phyloP scores from a whole-genome alignment of 1,140 invertebrate genomes.

The Orussus abietinus region DNA sequence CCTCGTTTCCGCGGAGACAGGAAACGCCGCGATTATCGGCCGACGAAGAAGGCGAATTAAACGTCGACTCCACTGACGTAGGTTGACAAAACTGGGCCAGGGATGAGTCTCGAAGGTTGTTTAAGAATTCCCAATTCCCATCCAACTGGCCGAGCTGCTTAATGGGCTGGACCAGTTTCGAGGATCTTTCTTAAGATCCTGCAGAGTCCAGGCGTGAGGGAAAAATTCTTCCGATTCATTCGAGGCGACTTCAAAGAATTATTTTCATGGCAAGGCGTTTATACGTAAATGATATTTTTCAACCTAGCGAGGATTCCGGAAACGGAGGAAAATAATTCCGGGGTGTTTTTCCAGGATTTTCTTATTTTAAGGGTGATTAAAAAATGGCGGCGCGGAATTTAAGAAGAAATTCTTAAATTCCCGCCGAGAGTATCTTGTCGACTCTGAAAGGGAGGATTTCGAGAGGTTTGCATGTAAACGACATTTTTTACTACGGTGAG shows the following conservation, averaged over 20 bases:
- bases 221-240: conserved; percentile 3
- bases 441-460: too few relatives aligned
- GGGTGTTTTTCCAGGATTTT: neutral
- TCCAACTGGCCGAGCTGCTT: conserved; percentile 16
- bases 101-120: neutral
- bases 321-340: neutral
- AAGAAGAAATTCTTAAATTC: too few relatives aligned
- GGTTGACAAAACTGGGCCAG: neutral
- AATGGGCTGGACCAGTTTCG: conserved; percentile 11
- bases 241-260: conserved; percentile 9
- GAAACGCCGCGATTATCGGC: too few relatives aligned
- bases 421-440: too few relatives aligned
- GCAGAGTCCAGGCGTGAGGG: conserved; percentile 3
- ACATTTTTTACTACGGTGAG: too few relatives aligned
- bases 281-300: conserved; percentile 3
- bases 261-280: conserved; percentile 7
- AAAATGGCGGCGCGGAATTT: too few relatives aligned
- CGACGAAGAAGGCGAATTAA: too few relatives aligned
- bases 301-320: neutral
- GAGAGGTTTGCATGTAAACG: too few relatives aligned
- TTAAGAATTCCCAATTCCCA: conserved; percentile 12
- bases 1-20: too few relatives aligned
- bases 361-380: neutral
- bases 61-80: neutral
- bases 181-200: conserved; percentile 9